Percentiles rank a stretch among this genome's conserved stretches.
Evolutionary conservation across 2,888 invertebrate genomes (phyloP).

Genomic region (Macrophya alboannulata): DNA sequence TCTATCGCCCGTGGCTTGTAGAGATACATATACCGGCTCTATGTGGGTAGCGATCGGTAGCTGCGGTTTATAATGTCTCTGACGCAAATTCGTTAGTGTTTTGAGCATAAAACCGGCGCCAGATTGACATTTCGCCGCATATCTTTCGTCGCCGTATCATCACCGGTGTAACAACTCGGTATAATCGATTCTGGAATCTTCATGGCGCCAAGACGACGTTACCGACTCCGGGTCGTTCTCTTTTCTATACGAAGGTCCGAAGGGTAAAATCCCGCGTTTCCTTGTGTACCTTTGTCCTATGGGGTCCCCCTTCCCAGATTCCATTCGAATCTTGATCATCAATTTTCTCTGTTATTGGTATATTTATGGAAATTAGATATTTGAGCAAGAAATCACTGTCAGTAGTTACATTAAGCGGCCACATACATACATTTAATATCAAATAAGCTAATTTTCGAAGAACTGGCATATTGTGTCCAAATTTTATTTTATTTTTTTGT

Average conservation of each 20-base stretch:
- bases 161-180: conserved; percentile 17
- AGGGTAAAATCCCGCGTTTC: background rate
- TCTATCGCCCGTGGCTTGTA: background rate
- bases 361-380: background rate
- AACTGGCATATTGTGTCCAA: too few relatives aligned
- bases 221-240: background rate
- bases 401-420: too few relatives aligned
- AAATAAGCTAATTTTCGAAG: too few relatives aligned
- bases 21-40: background rate
- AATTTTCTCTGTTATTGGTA: background rate
- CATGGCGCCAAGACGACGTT: conserved; percentile 42
- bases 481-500: too few relatives aligned
- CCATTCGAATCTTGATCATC: background rate
- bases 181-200: conserved; percentile 39
- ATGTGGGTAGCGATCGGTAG: background rate
- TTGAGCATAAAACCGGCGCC: conserved; percentile 28
- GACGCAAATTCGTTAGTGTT: conserved; percentile 16
- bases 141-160: conserved; percentile 24
- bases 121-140: conserved; percentile 43
- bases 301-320: background rate
- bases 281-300: background rate
- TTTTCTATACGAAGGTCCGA: background rate
- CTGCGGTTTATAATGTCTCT: conserved; percentile 23
- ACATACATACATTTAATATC: too few relatives aligned
- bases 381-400: too few relatives aligned